Base-by-base conservation (phyloP, 2,113 vertebrate species). In the Platichthys stellatus region DNA sequence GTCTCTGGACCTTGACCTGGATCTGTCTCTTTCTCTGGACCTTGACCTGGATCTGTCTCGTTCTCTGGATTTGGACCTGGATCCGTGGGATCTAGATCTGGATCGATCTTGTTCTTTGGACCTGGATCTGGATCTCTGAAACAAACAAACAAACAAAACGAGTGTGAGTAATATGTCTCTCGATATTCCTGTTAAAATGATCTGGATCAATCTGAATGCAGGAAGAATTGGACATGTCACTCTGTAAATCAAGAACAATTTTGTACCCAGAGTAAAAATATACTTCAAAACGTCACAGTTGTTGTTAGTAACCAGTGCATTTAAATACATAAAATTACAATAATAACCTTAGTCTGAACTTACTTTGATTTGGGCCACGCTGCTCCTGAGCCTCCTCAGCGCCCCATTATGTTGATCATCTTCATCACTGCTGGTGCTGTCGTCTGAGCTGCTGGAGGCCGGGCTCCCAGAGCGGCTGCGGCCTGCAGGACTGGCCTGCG, bases 331-430 rank as follows among this genome's bases (percentile, higher is more conserved):
- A 0, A 24, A 18, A 15, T 57, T 0, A 4, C 23, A 65, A 9
- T 13, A 65, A 62, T 0, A 12, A 13, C 40, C 40, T 43, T 43
- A 43, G 40, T 43, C 40, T 3, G 9, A 43, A 2, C 10, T 90
- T 85, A 95, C 94, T 86, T 60, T 93, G 83, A 95, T 88, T 62
- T 95, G 94, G 54, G 93, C 93, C 59, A 95, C 89, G 5, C 93
- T 94, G 81, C 94, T 95, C 81, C 86, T 92, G 17, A 95, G 90
- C 83, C 72, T 92, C 72, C 80, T 90, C 64, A 74, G 14, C 0
- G 82, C 76, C 0, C 82, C 88, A 0, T 76, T 11, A 23, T 89
- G 85, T 9, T 89, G 89, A 21, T 93, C 92, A 2, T 88, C 90
- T 38, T 89, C 86, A n/a, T 77, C 72, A 15, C 65, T 69, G 72